Conservation (phyloP, 2,797 vertebrate species). For the Sylvia borin region DNA sequence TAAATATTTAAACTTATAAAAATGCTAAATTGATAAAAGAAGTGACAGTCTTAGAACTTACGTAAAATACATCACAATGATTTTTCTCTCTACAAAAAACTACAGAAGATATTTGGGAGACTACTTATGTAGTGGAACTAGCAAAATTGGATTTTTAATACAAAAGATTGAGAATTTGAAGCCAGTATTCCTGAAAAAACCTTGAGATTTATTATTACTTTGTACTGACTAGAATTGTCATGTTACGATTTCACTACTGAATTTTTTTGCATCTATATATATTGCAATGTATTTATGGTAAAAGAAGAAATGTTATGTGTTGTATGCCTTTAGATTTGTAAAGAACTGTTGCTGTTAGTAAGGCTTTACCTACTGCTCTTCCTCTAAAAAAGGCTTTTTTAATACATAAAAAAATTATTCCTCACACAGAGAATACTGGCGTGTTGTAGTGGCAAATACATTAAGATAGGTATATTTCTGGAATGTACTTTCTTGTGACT, state of each 20-base stretch:
- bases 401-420: background rate
- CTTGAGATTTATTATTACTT: background rate
- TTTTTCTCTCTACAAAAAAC: background rate
- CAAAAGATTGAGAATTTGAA: background rate
- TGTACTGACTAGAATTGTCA: background rate
- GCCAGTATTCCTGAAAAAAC: background rate
- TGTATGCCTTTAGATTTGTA: background rate
- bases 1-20: background rate
- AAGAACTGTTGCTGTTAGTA: background rate
- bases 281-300: background rate
- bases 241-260: background rate
- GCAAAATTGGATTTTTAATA: background rate
- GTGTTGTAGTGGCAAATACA: background rate
- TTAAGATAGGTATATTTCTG: background rate
- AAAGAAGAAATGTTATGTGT: background rate
- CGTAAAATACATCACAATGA: background rate
- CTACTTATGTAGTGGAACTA: background rate
- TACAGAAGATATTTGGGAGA: background rate
- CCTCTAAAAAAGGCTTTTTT: background rate
- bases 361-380: background rate
- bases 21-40: background rate
- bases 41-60: background rate
- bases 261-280: accelerated
- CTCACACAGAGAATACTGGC: background rate
- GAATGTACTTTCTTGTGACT: background rate